Evolutionary conservation across 92 coral and sea anemone species (phyloP), one percentile per base, ranked within the genome.

Genomic region (Epizoanthus illoricatus): DNA sequence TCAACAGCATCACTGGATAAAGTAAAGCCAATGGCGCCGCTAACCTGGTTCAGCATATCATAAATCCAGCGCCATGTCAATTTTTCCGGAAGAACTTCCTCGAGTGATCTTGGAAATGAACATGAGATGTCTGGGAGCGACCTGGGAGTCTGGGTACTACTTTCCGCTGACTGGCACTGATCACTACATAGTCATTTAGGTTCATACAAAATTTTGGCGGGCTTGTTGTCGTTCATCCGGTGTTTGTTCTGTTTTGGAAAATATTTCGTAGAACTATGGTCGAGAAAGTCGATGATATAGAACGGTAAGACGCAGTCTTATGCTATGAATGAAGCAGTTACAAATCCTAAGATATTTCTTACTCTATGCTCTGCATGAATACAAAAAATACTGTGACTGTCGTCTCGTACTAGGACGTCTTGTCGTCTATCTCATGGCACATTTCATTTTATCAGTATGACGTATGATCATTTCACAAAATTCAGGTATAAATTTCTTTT

Each of bases 241-340:
- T 16, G n/a, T 49, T 52, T 9, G 6, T 19, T 73, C 45, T 20
- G 78, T 73, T 49, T 5, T 15, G 7, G 40, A 8, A 24, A 24
- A 4, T 33, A 62, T 58, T 43, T 15, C 5, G 23, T 41, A 7
- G 20, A 65, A 75, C 13, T 36, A 81, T 81, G 90, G 75, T 87
- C 54, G 84, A 87, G 42, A 81, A 87, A 76, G 81, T 87, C 18
- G 87, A 41, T 47, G 90, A 87, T 54, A 75, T 87, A 59, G 84
- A 87, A 87, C 82, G 84, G 90, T 87, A 82, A 6, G 42, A 15
- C 20, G 16, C 5, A n/a, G 52, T 45, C 6, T 45, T 45, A 4
- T 15, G 42, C 18, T 23, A 52, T 61, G 16, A 40, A 40, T 13
- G 18, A 16, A 12, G 42, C 65, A 55, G 33, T 82, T 61, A 24